Evolutionary conservation across 2,113 vertebrate species (phyloP).

Genomic region (Coregonus clupeaformis): DNA sequence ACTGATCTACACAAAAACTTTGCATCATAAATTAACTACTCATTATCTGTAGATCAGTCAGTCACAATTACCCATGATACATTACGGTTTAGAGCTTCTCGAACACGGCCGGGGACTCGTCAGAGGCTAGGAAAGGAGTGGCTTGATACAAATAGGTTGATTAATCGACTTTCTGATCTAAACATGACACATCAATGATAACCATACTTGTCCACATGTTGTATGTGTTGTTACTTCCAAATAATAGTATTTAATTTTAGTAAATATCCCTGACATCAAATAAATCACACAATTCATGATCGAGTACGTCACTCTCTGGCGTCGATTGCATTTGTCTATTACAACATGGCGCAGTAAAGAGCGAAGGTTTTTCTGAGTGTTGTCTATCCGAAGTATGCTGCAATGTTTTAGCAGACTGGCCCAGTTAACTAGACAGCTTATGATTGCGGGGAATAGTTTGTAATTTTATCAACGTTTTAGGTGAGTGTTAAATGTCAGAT

Average conservation of each 20-base stretch:
- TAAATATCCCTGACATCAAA: neutral
- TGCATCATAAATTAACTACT: too few species aligned
- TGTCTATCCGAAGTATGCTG: conserved; percentile 66
- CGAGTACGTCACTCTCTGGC: conserved; percentile 12
- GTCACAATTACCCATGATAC: too few species aligned
- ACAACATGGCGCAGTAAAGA: conserved; percentile 67
- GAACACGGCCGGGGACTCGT: too few species aligned
- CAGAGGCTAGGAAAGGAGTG: too few species aligned
- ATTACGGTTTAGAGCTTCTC: too few species aligned
- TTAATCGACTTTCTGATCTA: neutral
- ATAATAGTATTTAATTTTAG: neutral
- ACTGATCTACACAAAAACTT: too few species aligned
- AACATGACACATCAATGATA: neutral
- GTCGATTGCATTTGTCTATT: conserved; percentile 49
- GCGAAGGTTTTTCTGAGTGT: too few species aligned
- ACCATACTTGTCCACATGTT: neutral
- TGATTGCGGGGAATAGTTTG: conserved; percentile 34
- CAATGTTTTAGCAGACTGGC: conserved; percentile 70
- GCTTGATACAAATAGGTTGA: neutral
- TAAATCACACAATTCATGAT: neutral
- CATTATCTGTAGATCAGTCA: too few species aligned
- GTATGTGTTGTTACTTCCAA: neutral
- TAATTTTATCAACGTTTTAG: conserved; percentile 42
- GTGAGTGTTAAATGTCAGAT: conserved; percentile 40
- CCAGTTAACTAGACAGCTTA: conserved; percentile 45